Base-by-base conservation (phyloP, 2,797 vertebrate species). In the Propithecus perrieri region DNA sequence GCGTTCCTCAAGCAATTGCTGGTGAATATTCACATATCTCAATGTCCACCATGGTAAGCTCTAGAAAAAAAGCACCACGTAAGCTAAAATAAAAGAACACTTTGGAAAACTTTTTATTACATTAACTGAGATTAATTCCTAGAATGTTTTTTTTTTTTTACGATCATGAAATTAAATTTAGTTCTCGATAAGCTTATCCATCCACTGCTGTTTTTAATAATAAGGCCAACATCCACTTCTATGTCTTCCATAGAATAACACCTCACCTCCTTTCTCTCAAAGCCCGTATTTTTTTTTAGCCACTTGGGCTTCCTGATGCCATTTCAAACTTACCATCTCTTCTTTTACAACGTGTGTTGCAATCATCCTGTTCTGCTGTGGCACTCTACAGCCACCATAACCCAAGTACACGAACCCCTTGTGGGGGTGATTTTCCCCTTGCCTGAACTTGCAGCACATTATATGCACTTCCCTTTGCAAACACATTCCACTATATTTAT, bases 11-110 rank as follows among this genome's bases (percentile, higher is more conserved):
- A 99, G 97, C 95, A 99, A 96, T 43, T 99, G 99, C 98, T 99
- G 99, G 97, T 99, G 99, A 95, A 99, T 98, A 96, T 97, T 98
- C 91, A 99, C 96, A 95, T 98, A 99, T 81, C 99, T 99, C 81
- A 99, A 97, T 0, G 99, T 99, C 99, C 99, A 99, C 99, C 99
- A 99, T 4, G 99, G 98, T 92, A 99, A 97, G 0, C 99, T 98
- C 99, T 99, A 74, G 69, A 94, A 97, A 97, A 71, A 95, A 98
- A 97, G 0, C 0, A 30, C 43, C 30, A n/a, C 0, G 4, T 93
- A n/a, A 87, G 72, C 10, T 71, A 28, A 93, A 91, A 67, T 59
- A 57, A 94, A 59, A 63, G 14, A 10, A 46, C 9, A 10, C 63
- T 72, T 83, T 28, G 13, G 41, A 35, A 38, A 50, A 83, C 78